Conservation (phyloP, 2,888 invertebrate genomes). For the Yponomeuta sedellus region DNA sequence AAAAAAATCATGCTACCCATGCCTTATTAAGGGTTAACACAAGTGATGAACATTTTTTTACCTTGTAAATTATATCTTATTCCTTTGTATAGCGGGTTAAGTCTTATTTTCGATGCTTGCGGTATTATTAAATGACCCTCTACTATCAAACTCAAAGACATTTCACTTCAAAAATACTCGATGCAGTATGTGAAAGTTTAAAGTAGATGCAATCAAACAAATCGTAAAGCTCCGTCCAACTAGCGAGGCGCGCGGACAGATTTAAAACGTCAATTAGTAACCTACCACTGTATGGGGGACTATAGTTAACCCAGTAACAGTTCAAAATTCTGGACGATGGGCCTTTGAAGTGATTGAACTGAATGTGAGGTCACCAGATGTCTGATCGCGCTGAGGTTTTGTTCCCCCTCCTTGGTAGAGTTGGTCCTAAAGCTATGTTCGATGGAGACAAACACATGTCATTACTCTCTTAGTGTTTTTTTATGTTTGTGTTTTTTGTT, state of each 20-base stretch:
- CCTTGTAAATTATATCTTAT: no score
- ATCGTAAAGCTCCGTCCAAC: constrained; percentile 10
- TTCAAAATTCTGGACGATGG: neutral
- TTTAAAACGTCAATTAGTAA: constrained; percentile 69
- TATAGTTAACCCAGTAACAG: constrained; percentile 46
- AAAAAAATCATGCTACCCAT: no score
- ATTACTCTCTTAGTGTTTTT: no score
- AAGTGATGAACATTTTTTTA: no score
- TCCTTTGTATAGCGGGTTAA: no score
- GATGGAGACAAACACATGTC: neutral
- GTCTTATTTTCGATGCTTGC: no score
- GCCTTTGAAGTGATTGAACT: neutral
- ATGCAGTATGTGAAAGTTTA: no score
- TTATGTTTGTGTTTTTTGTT: no score
- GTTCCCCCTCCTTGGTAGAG: constrained; percentile 30
- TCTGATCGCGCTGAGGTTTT: constrained; percentile 29
- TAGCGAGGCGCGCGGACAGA: constrained; percentile 42
- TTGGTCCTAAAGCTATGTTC: neutral
- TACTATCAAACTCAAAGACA: no score
- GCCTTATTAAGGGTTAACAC: no score
- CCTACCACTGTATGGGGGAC: constrained; percentile 31
- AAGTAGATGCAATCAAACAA: constrained; percentile 5
- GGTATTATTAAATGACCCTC: no score
- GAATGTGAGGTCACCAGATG: neutral
- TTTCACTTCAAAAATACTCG: no score